phyloP scores from a whole-genome alignment of 1,140 invertebrate species.

The Reticulitermes speratus region DNA sequence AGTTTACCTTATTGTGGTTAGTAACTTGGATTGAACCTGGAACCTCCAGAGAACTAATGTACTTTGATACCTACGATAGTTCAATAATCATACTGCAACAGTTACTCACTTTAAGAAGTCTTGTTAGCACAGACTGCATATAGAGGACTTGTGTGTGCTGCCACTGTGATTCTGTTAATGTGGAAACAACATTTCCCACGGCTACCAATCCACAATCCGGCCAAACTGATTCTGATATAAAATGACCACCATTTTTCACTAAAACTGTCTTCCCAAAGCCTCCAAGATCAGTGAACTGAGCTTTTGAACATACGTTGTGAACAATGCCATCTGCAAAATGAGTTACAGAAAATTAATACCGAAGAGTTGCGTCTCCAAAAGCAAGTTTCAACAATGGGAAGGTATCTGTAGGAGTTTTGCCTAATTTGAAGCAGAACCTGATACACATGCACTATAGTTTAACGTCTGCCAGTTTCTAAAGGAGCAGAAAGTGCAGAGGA shows the following conservation, averaged over 20 bases:
- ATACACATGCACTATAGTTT: too few relatives aligned
- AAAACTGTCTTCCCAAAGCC: slow-evolving; percentile 57
- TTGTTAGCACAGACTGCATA: slow-evolving; percentile 63
- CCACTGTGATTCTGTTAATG: slow-evolving; percentile 53
- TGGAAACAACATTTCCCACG: slow-evolving; percentile 61
- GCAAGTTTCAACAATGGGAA: too few relatives aligned
- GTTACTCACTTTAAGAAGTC: slow-evolving; percentile 54
- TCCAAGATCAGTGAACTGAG: slow-evolving; percentile 65
- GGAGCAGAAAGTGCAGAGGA: too few relatives aligned
- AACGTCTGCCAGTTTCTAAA: too few relatives aligned
- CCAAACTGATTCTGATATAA: slow-evolving; percentile 45
- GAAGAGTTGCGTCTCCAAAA: too few relatives aligned
- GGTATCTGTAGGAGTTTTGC: too few relatives aligned
- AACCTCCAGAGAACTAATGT: too few relatives aligned
- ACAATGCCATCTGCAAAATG: slow-evolving; percentile 23
- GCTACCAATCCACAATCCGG: slow-evolving; percentile 55
- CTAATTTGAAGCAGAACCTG: too few relatives aligned
- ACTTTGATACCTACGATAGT: too few relatives aligned
- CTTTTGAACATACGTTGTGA: slow-evolving; percentile 55
- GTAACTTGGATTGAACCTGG: too few relatives aligned
- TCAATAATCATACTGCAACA: too few relatives aligned
- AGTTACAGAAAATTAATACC: background rate
- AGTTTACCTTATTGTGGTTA: too few relatives aligned
- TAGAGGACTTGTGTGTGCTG: slow-evolving; percentile 50
- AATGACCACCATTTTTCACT: slow-evolving; percentile 44